phyloP scores from a whole-genome alignment of 2,888 invertebrate species.

The Pyralis farinalis region DNA sequence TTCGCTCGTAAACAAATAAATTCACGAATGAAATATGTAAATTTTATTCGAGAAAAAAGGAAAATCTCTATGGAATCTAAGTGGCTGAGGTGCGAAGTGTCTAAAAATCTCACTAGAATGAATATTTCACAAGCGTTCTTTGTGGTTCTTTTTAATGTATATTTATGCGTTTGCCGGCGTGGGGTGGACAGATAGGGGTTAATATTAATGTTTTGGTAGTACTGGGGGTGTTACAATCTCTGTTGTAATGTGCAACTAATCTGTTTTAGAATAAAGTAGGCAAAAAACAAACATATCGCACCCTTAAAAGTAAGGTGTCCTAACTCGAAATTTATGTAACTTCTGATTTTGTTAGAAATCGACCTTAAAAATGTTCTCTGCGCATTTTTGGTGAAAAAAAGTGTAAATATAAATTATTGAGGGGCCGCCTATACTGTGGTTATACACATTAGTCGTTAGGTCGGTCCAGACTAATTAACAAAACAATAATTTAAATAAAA shows the following conservation, averaged over 20 bases:
- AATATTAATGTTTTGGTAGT: constrained; percentile 47
- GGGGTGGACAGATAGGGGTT: constrained; percentile 41
- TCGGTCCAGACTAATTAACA: too few relatives aligned
- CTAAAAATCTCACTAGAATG: constrained; percentile 41
- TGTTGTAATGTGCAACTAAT: too few relatives aligned
- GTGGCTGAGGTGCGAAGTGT: constrained; percentile 53
- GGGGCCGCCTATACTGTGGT: too few relatives aligned
- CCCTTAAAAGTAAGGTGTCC: too few relatives aligned
- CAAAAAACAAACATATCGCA: too few relatives aligned
- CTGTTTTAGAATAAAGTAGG: background rate
- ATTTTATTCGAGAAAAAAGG: constrained; percentile 47
- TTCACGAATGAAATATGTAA: constrained; percentile 61
- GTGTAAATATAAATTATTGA: too few relatives aligned
- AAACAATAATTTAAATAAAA: too few relatives aligned
- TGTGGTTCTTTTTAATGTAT: constrained; percentile 63
- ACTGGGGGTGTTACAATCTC: background rate
- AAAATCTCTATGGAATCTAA: constrained; percentile 36
- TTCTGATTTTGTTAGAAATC: too few relatives aligned
- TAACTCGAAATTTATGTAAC: too few relatives aligned
- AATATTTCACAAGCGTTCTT: constrained; percentile 60
- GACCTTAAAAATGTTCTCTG: too few relatives aligned
- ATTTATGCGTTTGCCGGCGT: constrained; percentile 44
- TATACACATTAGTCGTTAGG: too few relatives aligned
- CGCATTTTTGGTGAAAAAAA: too few relatives aligned
- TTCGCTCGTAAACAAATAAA: constrained; percentile 44